Conservation (phyloP, 1,140 invertebrate species). For the Asbolus verrucosus region DNA sequence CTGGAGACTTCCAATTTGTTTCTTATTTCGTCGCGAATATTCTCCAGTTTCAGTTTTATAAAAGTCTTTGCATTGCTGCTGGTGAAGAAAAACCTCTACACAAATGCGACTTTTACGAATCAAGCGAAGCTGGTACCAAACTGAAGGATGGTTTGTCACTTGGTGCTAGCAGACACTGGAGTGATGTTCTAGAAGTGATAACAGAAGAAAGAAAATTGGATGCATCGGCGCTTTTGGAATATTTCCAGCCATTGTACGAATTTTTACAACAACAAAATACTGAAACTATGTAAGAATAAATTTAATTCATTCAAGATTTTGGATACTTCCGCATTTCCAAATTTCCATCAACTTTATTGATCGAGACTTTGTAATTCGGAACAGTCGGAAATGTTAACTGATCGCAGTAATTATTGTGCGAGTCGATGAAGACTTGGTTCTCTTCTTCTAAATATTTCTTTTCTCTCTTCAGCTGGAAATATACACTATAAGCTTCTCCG, state of each 20-base stretch:
- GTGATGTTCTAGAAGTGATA: slow-evolving; percentile 83
- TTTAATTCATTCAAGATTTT: too few species aligned
- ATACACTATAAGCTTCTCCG: slow-evolving; percentile 52
- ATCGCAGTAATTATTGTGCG: slow-evolving; percentile 58
- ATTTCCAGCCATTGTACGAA: slow-evolving; percentile 80
- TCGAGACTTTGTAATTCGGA: too few species aligned
- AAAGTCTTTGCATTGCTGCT: slow-evolving; percentile 82
- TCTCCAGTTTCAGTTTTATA: slow-evolving; percentile 93
- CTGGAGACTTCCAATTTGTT: slow-evolving; percentile 80
- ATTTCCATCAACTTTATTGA: too few species aligned
- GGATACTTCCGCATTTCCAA: too few species aligned
- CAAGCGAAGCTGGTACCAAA: slow-evolving; percentile 78
- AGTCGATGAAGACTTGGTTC: slow-evolving; percentile 52
- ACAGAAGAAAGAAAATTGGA: slow-evolving; percentile 82
- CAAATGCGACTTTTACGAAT: slow-evolving; percentile 87
- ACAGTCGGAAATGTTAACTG: too few species aligned
- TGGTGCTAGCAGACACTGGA: slow-evolving; percentile 86
- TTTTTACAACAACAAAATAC: slow-evolving; percentile 83
- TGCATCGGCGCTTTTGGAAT: slow-evolving; percentile 79
- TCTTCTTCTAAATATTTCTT: slow-evolving; percentile 55
- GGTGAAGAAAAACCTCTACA: slow-evolving; percentile 84
- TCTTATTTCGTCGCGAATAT: slow-evolving; percentile 88
- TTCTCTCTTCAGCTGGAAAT: not conserved
- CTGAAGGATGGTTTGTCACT: slow-evolving; percentile 81
- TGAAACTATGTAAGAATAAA: too few species aligned